These are phyloP conservation scores for Oryzias sinensis DNA, from an alignment of 2,797 vertebrate species.

Conservation along the genomic window DNA sequence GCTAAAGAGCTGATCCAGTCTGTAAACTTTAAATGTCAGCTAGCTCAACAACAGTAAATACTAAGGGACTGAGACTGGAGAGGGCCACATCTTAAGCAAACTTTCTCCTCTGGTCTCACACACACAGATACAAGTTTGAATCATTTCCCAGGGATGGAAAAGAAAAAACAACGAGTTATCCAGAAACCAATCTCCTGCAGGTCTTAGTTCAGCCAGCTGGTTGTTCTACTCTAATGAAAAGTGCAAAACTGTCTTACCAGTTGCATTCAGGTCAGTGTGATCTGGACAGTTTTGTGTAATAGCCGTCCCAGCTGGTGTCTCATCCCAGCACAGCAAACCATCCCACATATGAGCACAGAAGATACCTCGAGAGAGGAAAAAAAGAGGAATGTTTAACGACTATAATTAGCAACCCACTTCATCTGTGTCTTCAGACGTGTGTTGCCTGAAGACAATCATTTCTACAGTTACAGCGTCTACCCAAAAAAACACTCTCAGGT, in stretches of 20 bases:
- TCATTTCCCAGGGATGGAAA: neutral
- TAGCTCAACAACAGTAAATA: no score
- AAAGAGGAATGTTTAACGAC: neutral
- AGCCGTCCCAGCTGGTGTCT: constrained; percentile 82
- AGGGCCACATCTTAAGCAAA: neutral
- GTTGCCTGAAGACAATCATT: neutral
- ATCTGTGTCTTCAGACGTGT: neutral
- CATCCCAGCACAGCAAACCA: constrained; percentile 92
- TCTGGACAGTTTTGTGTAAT: constrained; percentile 85
- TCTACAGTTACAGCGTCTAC: constrained; percentile 3
- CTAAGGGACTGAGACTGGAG: no score
- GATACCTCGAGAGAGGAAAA: constrained; percentile 64
- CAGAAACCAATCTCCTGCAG: constrained; percentile 10
- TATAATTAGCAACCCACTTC: neutral
- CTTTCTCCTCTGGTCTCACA: neutral
- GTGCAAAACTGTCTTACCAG: constrained; percentile 73
- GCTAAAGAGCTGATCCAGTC: no score
- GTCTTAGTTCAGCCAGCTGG: constrained; percentile 5
- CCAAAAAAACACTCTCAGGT: constrained; percentile 1
- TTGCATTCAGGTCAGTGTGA: constrained; percentile 79
- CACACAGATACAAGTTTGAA: neutral
- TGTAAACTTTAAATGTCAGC: no score
- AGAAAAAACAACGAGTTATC: neutral
- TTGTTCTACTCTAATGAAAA: neutral
- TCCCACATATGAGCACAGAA: constrained; percentile 92